Base-by-base conservation (phyloP, 2,888 invertebrate species). In the Seira musarum region DNA sequence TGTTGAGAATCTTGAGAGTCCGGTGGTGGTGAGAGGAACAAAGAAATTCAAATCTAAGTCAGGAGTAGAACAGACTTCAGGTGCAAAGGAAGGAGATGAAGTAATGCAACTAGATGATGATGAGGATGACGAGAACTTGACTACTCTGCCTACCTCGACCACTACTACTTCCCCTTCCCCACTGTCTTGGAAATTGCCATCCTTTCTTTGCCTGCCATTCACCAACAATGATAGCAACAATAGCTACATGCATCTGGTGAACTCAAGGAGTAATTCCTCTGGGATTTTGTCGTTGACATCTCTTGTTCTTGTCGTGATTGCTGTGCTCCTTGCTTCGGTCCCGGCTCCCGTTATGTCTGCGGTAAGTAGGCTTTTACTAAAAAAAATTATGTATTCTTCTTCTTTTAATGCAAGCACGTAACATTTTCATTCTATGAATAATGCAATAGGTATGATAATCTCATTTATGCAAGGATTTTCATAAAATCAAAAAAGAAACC, bases 271-370 rank as follows among this genome's bases (percentile, higher is more conserved):
- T 53, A 79, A 73, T 25, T 67, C 71, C 15, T 15, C 81, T 66
- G 81, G 81, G 25, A 57, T 75, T 60, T 70, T 66, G 65, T 74
- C 77, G 64, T 22, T 75, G 46, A 74, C 75, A 25, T 75, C 65
- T 13, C 71, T 80, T 13, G 40, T 69, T 61, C 60, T 80, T 22
- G 66, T 81, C 46, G 71, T 66, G 15, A 19, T 71, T 65, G 74
- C 81, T 71, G 63, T 76, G n/a, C 67, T 81, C 24, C 60, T 81
- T 66, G 70, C 69, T 22, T 75, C 80, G 3, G 70, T 71, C 24
- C 81, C 81, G 1, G 60, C 74, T 78, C 74, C 83, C 80, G 83
- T 83, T 83, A 83, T 75, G 53, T 70, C 81, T 78, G 83, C 64
- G 78, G 83, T 83, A 78, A 81, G 83, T 72, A 49, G 64, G 64